Evolutionary conservation across 2,888 invertebrate genomes (phyloP), one percentile per base, ranked within the genome.

Genomic region (Stomorhina lunata): DNA sequence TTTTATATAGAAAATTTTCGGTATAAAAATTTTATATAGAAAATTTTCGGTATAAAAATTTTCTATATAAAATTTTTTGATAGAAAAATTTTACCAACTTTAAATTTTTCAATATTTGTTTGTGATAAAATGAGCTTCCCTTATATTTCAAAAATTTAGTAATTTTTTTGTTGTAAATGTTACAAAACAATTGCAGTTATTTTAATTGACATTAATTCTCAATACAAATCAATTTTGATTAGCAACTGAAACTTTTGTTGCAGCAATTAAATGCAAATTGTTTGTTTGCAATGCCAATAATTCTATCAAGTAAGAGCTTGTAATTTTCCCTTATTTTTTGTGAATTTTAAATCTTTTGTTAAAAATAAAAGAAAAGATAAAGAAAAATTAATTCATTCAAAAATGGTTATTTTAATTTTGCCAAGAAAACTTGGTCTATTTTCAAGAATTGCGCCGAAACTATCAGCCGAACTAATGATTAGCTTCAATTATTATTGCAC

Each of bases 311-410:
- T 29, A 55, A 55, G 15, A 2, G 20, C 12, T 34, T n/a, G n/a
- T 34, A 34, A 17, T 57, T 34, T 34, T 12, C 25, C 15, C 7
- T 55, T 29, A 4, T 32, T 48, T 10, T 22, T 22, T 10, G 20
- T 1, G 4, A 48, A n/a, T 9, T 25, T 22, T 43, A 43, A 4
- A 43, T 55, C 7, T 15, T 59, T 61, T 61, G 17, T 45, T 37
- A 32, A 45, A 45, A 37, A 27, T 48, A 12, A 43, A 43, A 29
- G 2, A 17, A 15, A 15, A 29, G 29, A 15, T 20, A 34, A 57
- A 17, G 7, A 45, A 29, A 32, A 57, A 43, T 69, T 59, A 57
- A 59, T 69, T 71, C 45, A 71, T 57, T 71, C 32, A 43, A n/a
- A 40, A 29, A n/a, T 34, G 2, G 7, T 40, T 22, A 22, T 29